Evolutionary conservation across 2,797 vertebrate species (phyloP).

Genomic region (Otus scops): DNA sequence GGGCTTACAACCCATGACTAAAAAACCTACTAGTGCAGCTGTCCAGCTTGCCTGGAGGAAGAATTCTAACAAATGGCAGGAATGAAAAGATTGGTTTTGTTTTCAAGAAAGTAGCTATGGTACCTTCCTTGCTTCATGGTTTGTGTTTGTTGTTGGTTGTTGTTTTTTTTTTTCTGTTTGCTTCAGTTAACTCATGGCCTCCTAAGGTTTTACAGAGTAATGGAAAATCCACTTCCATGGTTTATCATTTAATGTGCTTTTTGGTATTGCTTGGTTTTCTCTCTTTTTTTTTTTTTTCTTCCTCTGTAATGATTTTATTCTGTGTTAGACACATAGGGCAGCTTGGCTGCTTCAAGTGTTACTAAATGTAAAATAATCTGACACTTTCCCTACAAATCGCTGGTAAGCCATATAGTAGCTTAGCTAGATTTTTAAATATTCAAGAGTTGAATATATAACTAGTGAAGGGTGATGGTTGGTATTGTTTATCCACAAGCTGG

Average conservation of each 20-base stretch:
- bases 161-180: slow-evolving; percentile 31
- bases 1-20: slow-evolving; percentile 86
- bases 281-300: neutral
- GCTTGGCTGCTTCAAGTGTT: slow-evolving; percentile 36
- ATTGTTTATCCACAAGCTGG: slow-evolving; percentile 69
- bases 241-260: slow-evolving; percentile 38
- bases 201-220: slow-evolving; percentile 66
- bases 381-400: slow-evolving; percentile 39
- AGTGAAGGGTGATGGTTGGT: slow-evolving; percentile 75
- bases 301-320: slow-evolving; percentile 34
- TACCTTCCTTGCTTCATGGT: slow-evolving; percentile 70
- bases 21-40: slow-evolving; percentile 85
- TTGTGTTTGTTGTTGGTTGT: neutral
- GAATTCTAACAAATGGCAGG: slow-evolving; percentile 84
- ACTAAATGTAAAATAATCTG: slow-evolving; percentile 68
- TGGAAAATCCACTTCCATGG: slow-evolving; percentile 56
- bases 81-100: slow-evolving; percentile 80
- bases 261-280: slow-evolving; percentile 36
- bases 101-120: slow-evolving; percentile 82
- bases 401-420: slow-evolving; percentile 63
- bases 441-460: slow-evolving; percentile 71
- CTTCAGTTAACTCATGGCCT: slow-evolving; percentile 71
- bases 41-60: slow-evolving; percentile 85
- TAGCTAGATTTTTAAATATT: slow-evolving; percentile 73
- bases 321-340: slow-evolving; percentile 32